Base-by-base conservation (phyloP, 2,888 invertebrate genomes). In the Lithosia quadra region DNA sequence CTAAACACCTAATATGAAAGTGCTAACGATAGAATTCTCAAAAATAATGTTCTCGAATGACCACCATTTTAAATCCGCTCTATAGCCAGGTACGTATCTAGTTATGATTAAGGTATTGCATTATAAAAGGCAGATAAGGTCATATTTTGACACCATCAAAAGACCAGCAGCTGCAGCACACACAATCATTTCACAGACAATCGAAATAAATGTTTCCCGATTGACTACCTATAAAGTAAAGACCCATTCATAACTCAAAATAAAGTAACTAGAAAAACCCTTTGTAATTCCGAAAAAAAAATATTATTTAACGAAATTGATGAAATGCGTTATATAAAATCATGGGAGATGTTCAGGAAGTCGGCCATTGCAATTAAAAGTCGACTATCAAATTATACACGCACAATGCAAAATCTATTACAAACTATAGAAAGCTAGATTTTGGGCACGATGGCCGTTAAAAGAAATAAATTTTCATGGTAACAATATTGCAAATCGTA, bases 241-340 rank as follows among this genome's bases (percentile, higher is more conserved):
- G 8, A 28, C 28, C n/a, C 62, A 62, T 62, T 62, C 28, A 62
- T 62, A 49, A n/a, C 13, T 53, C n/a, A 33, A 63, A 43, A 43
- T 61, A 61, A 39, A n/a, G n/a, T 34, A 24, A 56, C 24, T 18
- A 39, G 5, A 39, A 22, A 39, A 60, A 63, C 62, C 28, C n/a
- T 49, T 53, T 13, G n/a, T 11, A 53, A 53, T 33, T 60, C 8
- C 33, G 21, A 33, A 56, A 49, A 28, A 49, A 28, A 53, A 63
- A 49, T 63, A 53, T 63, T 63, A 33, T 53, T 39, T 60, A 39
- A 60, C 18, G 39, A 60, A 39, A 60, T 39, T 60, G 60, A 60
- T 10, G 39, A 60, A 39, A 60, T 34, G 15, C 33, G 28, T 55
- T 36, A 24, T 63, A 22, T 63, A 34, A 63, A 34, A 55, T 55